Percentiles rank a stretch among this genome's conserved stretches.
These are phyloP conservation scores for Empis stercorea DNA, from an alignment of 2,888 invertebrate species.

Conservation along the genomic window DNA sequence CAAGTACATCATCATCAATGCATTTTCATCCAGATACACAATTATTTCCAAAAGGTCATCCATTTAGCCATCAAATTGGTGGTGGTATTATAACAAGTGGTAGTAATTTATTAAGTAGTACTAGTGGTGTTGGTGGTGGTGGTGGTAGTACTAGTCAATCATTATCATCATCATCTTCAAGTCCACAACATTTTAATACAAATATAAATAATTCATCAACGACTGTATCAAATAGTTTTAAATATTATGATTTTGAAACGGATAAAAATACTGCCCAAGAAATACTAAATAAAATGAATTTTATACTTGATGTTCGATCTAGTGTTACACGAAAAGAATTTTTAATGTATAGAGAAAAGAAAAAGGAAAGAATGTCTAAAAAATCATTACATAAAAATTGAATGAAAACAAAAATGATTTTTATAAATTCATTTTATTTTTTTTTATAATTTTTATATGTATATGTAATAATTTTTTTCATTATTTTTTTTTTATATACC, in stretches of 20 bases:
- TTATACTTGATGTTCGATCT: conserved; percentile 69
- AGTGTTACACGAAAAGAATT: conserved; percentile 73
- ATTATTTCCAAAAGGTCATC: conserved; percentile 13
- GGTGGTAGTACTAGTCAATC: conserved; percentile 4
- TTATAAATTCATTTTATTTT: too few relatives aligned
- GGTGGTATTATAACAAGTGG: conserved; percentile 7
- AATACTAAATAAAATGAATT: conserved; percentile 76
- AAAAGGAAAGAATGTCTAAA: conserved; percentile 21
- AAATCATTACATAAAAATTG: neutral
- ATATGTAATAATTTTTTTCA: too few relatives aligned
- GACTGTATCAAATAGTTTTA: conserved; percentile 45
- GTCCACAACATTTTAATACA: conserved; percentile 27
- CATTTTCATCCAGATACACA: conserved; percentile 12
- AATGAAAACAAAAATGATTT: too few relatives aligned
- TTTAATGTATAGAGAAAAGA: conserved; percentile 53
- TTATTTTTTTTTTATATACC: too few relatives aligned
- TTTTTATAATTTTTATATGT: too few relatives aligned
- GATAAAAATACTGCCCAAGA: conserved; percentile 62
- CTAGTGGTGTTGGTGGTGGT: neutral
- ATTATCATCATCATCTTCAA: conserved; percentile 21
- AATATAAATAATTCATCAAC: conserved; percentile 13
- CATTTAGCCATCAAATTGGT: conserved; percentile 13
- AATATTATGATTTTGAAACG: conserved; percentile 79
- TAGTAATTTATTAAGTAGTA: neutral
- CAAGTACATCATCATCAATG: conserved; percentile 13